Percentiles rank a stretch among this genome's conserved stretches.
Evolutionary conservation across 2,113 vertebrate species (phyloP).

Genomic region (Notiomystis cincta): DNA sequence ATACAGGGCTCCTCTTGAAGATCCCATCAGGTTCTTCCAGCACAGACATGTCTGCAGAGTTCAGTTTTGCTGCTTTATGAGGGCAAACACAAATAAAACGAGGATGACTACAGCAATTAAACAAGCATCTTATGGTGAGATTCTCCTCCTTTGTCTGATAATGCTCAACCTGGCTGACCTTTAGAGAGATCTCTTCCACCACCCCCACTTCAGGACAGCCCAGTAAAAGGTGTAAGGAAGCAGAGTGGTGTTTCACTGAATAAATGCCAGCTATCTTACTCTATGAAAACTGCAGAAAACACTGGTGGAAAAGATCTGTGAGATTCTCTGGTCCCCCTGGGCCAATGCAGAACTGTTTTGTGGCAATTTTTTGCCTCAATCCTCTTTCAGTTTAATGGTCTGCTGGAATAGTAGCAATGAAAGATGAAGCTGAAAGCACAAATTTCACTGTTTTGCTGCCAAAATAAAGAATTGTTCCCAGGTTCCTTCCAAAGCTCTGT

Average conservation of each 20-base stretch:
- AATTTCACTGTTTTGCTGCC: slow-evolving; percentile 14
- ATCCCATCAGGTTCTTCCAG: neutral
- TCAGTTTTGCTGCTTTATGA: neutral
- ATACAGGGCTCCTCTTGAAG: neutral
- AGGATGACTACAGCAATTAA: neutral
- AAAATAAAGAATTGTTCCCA: slow-evolving; percentile 1
- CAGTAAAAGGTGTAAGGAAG: neutral
- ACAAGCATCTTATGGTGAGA: neutral
- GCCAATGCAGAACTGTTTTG: neutral
- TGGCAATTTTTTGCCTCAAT: neutral
- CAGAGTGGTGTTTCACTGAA: neutral
- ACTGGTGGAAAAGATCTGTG: neutral
- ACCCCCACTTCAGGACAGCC: neutral
- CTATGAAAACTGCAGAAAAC: neutral
- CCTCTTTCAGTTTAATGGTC: neutral
- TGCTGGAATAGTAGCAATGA: slow-evolving; percentile 13
- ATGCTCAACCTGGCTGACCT: neutral
- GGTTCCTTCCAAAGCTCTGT: neutral
- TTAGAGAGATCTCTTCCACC: neutral
- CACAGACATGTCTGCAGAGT: neutral
- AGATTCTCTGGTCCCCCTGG: neutral
- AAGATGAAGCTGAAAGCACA: slow-evolving; percentile 10
- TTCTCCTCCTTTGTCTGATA: neutral
- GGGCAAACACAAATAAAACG: neutral
- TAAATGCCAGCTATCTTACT: neutral